Conservation (phyloP, 2,888 invertebrate species). For the Drosophila merina region DNA sequence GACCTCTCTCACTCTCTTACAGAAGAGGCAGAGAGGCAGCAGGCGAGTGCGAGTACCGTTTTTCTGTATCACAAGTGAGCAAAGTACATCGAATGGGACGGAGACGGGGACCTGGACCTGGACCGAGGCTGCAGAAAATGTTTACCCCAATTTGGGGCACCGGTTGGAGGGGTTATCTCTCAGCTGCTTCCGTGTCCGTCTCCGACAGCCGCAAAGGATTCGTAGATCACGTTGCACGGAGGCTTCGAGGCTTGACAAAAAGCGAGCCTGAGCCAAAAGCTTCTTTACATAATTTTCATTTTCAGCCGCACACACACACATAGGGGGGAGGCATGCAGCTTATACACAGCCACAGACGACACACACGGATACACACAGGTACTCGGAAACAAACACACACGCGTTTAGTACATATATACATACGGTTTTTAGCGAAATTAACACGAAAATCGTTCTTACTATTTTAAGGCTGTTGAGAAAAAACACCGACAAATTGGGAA, state of each 20-base stretch:
- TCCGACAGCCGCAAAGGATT: not conserved
- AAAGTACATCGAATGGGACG: conserved; percentile 34
- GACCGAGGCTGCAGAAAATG: conserved; percentile 16
- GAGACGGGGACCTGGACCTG: conserved; percentile 2
- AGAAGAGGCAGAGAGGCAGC: conserved; percentile 27
- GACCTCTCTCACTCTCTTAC: conserved; percentile 35
- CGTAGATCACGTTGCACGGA: conserved; percentile 25
- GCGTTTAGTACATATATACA: conserved; percentile 49
- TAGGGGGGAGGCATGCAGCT: conserved; percentile 37
- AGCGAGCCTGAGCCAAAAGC: conserved; percentile 51
- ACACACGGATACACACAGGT: conserved; percentile 33
- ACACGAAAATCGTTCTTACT: conserved; percentile 49
- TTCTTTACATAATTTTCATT: conserved; percentile 76
- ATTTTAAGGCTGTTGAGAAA: conserved; percentile 22
- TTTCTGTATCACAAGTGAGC: conserved; percentile 50
- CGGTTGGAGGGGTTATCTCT: not conserved
- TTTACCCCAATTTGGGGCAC: conserved; percentile 7
- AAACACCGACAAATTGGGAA: not conserved
- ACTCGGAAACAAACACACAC: conserved; percentile 41
- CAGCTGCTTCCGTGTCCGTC: too few relatives aligned
- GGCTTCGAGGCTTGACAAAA: conserved; percentile 4
- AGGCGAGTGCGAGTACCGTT: conserved; percentile 40
- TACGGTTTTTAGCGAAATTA: conserved; percentile 44
- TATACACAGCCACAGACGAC: conserved; percentile 37
- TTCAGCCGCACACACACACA: conserved; percentile 59